These are phyloP conservation scores for Entomyzon cyanotis DNA, from an alignment of 2,113 vertebrate species.

Conservation along the genomic window DNA sequence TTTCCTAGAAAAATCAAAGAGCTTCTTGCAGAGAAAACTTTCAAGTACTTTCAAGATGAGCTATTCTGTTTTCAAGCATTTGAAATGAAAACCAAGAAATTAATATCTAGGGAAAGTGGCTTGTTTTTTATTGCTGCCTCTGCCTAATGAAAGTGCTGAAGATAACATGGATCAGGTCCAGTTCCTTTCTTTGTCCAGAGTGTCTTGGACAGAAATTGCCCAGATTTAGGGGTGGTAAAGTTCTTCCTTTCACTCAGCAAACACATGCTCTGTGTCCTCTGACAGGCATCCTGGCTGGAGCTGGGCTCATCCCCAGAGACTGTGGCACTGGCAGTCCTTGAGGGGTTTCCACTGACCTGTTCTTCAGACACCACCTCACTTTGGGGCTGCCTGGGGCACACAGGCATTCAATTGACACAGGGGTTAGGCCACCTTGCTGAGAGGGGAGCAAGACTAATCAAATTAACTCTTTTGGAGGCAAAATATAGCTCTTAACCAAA, in stretches of 20 bases:
- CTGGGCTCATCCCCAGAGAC: not conserved
- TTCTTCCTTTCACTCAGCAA: not conserved
- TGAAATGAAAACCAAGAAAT: not conserved
- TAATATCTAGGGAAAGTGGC: not conserved
- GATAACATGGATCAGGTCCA: not conserved
- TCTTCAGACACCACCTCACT: not conserved
- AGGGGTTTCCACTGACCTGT: not conserved
- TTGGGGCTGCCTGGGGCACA: not conserved
- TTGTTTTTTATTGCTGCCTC: not conserved
- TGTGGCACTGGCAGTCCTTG: fast-evolving
- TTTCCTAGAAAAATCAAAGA: not conserved
- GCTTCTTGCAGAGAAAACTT: not conserved
- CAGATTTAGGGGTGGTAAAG: not conserved
- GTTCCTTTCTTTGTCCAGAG: not conserved
- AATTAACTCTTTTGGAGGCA: not conserved
- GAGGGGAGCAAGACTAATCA: not conserved
- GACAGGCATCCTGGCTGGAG: not conserved
- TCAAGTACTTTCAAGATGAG: not conserved
- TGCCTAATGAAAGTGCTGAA: not conserved
- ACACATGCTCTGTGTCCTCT: not conserved
- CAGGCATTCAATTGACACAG: not conserved
- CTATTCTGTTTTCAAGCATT: not conserved
- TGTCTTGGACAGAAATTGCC: not conserved
- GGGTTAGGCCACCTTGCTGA: not conserved
- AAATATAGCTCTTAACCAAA: not conserved